Conservation (phyloP, 2,888 invertebrate species). For the Orthosia gracilis region DNA sequence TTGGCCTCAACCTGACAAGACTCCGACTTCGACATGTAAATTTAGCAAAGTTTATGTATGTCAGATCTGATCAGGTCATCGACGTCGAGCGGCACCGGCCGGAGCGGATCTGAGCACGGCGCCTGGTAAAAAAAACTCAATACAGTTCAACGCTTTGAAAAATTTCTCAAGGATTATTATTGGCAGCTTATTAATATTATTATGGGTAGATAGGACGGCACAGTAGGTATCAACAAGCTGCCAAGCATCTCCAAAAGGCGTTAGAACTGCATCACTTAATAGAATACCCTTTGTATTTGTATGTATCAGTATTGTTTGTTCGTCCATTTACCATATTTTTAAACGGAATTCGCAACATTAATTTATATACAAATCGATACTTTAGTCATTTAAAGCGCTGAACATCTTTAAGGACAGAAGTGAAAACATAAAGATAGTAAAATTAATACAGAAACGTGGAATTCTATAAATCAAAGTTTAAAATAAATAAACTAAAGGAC, state of each 20-base stretch:
- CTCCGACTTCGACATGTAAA: conserved; percentile 72
- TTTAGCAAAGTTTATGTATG: conserved; percentile 53
- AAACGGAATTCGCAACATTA: conserved; percentile 46
- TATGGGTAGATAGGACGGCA: neutral
- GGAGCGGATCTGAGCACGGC: conserved; percentile 89
- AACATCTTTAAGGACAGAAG: conserved; percentile 73
- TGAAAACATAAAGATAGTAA: conserved; percentile 83
- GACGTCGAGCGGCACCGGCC: conserved; percentile 87
- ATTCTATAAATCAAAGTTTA: conserved; percentile 80
- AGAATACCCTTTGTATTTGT: conserved; percentile 79
- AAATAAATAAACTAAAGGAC: conserved; percentile 85
- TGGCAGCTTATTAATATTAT: conserved; percentile 73
- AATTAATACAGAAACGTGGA: conserved; percentile 83
- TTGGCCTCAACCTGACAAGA: conserved; percentile 85
- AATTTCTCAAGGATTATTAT: conserved; percentile 55
- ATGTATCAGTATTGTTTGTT: conserved; percentile 80
- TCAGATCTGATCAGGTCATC: conserved; percentile 83
- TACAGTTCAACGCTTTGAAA: conserved; percentile 78
- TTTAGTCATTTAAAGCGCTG: conserved; percentile 68
- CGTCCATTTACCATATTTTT: conserved; percentile 57
- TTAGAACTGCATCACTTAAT: conserved; percentile 74
- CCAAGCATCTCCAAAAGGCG: conserved; percentile 69
- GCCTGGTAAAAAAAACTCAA: conserved; percentile 81
- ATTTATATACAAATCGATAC: conserved; percentile 52
- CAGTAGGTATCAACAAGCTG: conserved; percentile 71